Evolutionary conservation across 2,888 invertebrate genomes (phyloP), one percentile per base, ranked within the genome.

Genomic region (Machimus rusticus): DNA sequence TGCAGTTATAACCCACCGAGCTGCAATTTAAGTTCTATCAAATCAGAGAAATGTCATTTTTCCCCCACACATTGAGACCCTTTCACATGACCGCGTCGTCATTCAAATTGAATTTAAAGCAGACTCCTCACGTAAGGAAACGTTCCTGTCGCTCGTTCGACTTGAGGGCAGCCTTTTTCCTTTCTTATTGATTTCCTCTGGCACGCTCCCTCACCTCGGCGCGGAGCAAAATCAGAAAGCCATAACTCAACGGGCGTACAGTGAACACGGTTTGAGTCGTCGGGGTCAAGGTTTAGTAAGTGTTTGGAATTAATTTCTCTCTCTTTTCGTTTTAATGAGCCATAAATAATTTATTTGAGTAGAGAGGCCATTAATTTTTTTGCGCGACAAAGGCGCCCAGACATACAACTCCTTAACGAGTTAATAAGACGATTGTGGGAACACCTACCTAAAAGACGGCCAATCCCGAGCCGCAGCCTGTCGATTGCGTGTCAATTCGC

Each of bases 401-500:
- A 43, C 39, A 23, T 16, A 81, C 81, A 81, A 55, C 81, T 81
- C 81, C 81, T 74, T 84, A 84, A 84, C 66, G 39, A 84, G 66
- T 84, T 46, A 84, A 84, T 84, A 74, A 57, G 39, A 74, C 66
- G 74, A 84, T 84, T 84, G 84, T 84, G 66, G 84, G 37, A 31
- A 84, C 43, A 84, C 84, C 84, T 84, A 84, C 84, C 51, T 81
- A 51, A 81, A 51, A 16, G 57, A 57, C 82, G 19, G 28, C 57
- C 84, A 66, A 23, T 19, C 28, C 74, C 66, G 51, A 16, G 37
- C 55, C 19, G 16, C 57, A 39, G 66, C n/a, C 84, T 66, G 66
- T 84, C 84, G 84, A 84, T 84, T 84, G 84, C 84, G 39, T 84
- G 84, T 84, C 84, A 84, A 74, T 84, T 74, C 23, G 23, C 66